Evolutionary conservation across 2,113 vertebrate genomes (phyloP).

Genomic region (Cyanistes caeruleus): DNA sequence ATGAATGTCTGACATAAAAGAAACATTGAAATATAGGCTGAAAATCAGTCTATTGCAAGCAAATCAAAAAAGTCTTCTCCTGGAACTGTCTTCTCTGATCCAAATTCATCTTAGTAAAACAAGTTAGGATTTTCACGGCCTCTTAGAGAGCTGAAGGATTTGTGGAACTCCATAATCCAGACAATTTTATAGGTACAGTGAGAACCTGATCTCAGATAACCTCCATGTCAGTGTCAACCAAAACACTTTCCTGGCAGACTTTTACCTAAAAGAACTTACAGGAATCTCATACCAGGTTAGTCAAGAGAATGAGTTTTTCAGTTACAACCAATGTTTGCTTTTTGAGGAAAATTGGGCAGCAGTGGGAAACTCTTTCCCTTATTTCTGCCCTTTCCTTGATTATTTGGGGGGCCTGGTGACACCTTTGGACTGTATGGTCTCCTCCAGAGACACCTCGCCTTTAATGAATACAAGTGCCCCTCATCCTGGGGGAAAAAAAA

Average conservation of each 20-base stretch:
- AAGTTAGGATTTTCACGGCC: background rate
- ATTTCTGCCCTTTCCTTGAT: background rate
- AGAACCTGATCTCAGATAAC: background rate
- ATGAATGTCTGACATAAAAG: background rate
- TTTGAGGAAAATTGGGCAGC: background rate
- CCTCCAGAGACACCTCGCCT: background rate
- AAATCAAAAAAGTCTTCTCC: background rate
- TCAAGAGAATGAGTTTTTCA: background rate
- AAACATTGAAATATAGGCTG: background rate
- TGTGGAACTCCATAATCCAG: background rate
- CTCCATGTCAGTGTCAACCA: background rate
- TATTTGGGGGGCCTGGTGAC: background rate
- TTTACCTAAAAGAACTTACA: background rate
- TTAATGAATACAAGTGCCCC: background rate
- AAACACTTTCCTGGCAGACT: background rate
- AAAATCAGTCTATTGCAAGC: background rate
- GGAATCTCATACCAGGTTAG: background rate
- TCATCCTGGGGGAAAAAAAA: accelerated
- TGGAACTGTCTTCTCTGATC: background rate
- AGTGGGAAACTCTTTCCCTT: background rate
- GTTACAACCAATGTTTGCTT: background rate
- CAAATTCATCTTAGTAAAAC: background rate
- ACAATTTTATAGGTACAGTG: background rate
- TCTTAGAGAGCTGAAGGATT: background rate
- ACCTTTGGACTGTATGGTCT: background rate